Conservation (phyloP, 2,888 invertebrate genomes). For the Drosophila siamana region DNA sequence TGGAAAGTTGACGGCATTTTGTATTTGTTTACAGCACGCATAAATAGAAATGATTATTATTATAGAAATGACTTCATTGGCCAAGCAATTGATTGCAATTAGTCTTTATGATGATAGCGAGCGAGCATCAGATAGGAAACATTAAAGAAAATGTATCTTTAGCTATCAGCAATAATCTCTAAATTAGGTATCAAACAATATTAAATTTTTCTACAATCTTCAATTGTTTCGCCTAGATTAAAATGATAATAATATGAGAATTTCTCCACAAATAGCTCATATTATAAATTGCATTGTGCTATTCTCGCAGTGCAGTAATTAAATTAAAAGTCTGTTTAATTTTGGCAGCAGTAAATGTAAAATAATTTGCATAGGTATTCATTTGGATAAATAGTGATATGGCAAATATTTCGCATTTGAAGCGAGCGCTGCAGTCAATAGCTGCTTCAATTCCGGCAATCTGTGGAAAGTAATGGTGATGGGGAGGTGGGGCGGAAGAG, state of each 20-base stretch:
- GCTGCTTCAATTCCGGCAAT: not conserved
- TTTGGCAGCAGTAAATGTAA: slow-evolving; percentile 26
- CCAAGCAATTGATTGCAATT: not conserved
- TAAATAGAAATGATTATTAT: not conserved
- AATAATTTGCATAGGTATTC: slow-evolving; percentile 29
- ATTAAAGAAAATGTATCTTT: not conserved
- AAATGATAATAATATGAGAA: too few relatives aligned
- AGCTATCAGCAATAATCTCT: too few relatives aligned
- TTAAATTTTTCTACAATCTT: too few relatives aligned
- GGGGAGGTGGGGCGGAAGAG: not conserved
- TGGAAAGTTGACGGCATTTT: slow-evolving; percentile 11
- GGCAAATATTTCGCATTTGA: slow-evolving; percentile 17
- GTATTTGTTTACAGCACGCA: slow-evolving; percentile 7
- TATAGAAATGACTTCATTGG: not conserved
- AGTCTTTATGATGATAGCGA: not conserved
- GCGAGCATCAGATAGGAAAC: not conserved
- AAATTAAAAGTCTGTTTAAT: not conserved
- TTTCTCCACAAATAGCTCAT: too few relatives aligned
- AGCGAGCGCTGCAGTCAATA: not conserved
- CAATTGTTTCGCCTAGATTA: too few relatives aligned
- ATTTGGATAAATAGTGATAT: slow-evolving; percentile 30
- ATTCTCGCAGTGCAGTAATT: not conserved
- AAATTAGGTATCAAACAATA: too few relatives aligned
- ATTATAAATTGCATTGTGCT: not conserved
- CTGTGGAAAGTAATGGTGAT: not conserved